Evolutionary conservation across 2,888 invertebrate species (phyloP).

Genomic region (Aquatica leii): DNA sequence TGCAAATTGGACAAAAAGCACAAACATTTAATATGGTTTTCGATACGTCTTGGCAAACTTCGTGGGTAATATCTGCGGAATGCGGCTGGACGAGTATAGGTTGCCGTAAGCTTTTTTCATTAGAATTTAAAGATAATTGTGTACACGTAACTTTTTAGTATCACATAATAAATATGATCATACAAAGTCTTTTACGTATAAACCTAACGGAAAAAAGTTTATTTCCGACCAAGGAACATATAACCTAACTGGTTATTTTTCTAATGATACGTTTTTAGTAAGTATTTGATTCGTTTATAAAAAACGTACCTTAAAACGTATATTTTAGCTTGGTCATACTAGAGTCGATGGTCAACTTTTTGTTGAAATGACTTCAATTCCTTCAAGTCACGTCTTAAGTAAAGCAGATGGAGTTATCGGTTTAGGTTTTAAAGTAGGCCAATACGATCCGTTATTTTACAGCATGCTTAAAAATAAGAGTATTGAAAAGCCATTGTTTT

Average conservation of each 20-base stretch:
- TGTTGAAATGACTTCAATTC: conserved; percentile 73
- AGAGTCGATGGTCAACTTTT: conserved; percentile 71
- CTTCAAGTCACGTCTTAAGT: conserved; percentile 70
- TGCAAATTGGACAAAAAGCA: conserved; percentile 61
- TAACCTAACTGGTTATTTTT: conserved; percentile 71
- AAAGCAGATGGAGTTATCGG: conserved; percentile 79
- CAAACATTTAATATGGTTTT: conserved; percentile 62
- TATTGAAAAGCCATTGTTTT: conserved; percentile 67
- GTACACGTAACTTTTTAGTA: conserved; percentile 61
- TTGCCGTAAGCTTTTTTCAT: conserved; percentile 64
- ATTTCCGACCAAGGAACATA: conserved; percentile 66
- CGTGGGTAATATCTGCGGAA: conserved; percentile 61
- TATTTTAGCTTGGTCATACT: conserved; percentile 64
- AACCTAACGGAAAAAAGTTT: conserved; percentile 67
- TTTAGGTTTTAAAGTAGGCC: conserved; percentile 65
- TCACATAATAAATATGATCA: conserved; percentile 75
- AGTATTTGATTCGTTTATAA: conserved; percentile 46
- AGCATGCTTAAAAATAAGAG: conserved; percentile 67
- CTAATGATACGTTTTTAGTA: conserved; percentile 71
- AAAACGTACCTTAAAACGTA: conserved; percentile 3
- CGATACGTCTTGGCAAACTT: conserved; percentile 62
- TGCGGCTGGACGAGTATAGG: conserved; percentile 58
- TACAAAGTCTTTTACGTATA: conserved; percentile 70
- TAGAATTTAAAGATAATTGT: too few species aligned
- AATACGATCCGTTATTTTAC: conserved; percentile 71